Evolutionary conservation across 2,113 vertebrate species (phyloP).

Genomic region (Ellobius talpinus): DNA sequence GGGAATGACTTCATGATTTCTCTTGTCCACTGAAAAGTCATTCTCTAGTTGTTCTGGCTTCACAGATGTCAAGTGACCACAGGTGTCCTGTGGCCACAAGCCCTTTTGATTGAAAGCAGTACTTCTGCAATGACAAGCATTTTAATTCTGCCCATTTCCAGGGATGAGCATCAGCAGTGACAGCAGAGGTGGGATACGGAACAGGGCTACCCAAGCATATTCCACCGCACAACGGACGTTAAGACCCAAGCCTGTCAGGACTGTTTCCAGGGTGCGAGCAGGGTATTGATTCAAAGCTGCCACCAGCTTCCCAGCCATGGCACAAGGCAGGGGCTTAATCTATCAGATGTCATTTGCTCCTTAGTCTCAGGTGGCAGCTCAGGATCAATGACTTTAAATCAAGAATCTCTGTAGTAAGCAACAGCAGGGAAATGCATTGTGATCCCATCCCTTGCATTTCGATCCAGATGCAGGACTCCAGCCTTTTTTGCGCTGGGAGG

Average conservation of each 20-base stretch:
- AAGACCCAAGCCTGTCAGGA: not conserved
- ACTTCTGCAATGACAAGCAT: not conserved
- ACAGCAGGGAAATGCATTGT: not conserved
- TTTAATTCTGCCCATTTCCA: not conserved
- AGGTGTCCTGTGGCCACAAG: not conserved
- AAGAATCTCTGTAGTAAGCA: constrained; percentile 47
- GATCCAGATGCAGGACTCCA: not conserved
- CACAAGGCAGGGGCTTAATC: constrained; percentile 34
- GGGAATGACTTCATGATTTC: not conserved
- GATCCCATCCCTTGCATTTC: not conserved
- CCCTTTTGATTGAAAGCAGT: not conserved
- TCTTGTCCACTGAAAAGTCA: not conserved
- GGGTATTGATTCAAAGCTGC: constrained; percentile 1
- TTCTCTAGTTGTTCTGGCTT: not conserved
- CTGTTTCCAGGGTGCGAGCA: not conserved
- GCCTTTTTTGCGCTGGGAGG: rapidly evolving
- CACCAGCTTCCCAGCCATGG: not conserved
- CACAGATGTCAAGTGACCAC: not conserved
- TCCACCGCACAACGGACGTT: not conserved
- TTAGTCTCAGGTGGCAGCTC: constrained; percentile 59
- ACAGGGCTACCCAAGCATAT: not conserved
- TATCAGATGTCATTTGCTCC: constrained; percentile 45
- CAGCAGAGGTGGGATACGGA: too few species aligned
- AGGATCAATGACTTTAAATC: constrained; percentile 69
- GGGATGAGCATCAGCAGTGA: not conserved